Evolutionary conservation across 2,797 vertebrate genomes (phyloP).

Genomic region (Danionella dracula): DNA sequence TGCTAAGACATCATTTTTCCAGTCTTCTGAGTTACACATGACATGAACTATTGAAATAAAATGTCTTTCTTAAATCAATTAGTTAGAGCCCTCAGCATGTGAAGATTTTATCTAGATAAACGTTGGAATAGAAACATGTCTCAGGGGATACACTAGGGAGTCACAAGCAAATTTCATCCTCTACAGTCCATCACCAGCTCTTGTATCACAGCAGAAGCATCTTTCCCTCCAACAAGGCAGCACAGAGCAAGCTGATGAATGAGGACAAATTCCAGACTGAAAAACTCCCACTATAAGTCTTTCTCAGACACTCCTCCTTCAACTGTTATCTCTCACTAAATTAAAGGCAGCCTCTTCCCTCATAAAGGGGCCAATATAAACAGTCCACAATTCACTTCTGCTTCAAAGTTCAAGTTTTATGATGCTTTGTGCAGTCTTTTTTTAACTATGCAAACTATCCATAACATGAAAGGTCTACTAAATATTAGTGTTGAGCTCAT

Average conservation of each 20-base stretch:
- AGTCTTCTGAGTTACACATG: too few species aligned
- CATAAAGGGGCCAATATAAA: slow-evolving; percentile 1
- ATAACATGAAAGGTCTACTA: neutral
- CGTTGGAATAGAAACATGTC: too few species aligned
- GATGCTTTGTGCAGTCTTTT: neutral
- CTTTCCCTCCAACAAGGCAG: neutral
- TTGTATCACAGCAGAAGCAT: neutral
- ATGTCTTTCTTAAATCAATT: too few species aligned
- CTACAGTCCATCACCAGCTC: neutral
- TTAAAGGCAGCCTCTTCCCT: neutral
- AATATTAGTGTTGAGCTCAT: neutral
- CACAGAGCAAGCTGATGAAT: slow-evolving; percentile 7
- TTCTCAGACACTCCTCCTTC: slow-evolving; percentile 2
- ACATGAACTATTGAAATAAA: too few species aligned
- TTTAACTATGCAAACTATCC: neutral
- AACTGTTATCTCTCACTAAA: slow-evolving; percentile 1
- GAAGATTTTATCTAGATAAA: too few species aligned
- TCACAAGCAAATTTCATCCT: neutral
- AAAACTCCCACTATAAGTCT: slow-evolving; percentile 3
- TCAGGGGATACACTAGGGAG: neutral
- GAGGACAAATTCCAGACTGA: slow-evolving; percentile 3
- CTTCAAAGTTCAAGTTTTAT: neutral
- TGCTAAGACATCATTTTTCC: too few species aligned
- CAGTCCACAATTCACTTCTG: neutral
- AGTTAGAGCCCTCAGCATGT: too few species aligned